Conservation (phyloP, 2,113 vertebrate species). For the Megaceryle maxima region DNA sequence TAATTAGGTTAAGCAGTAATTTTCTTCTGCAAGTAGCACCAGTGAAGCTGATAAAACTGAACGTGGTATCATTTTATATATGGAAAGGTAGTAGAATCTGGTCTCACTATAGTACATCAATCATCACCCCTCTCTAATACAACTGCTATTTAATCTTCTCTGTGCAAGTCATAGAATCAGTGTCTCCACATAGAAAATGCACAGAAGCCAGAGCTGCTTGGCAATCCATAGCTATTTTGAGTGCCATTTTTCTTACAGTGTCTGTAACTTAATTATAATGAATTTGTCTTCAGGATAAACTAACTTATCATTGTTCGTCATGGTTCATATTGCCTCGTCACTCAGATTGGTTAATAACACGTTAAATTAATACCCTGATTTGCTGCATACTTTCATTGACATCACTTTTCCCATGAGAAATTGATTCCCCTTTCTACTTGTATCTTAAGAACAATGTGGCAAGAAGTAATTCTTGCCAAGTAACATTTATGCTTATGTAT, state of each 20-base stretch:
- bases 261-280: not conserved
- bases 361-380: constrained; percentile 25
- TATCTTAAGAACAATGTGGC: not conserved
- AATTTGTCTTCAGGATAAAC: not conserved
- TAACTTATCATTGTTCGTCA: not conserved
- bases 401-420: constrained; percentile 61
- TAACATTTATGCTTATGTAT: constrained; percentile 6
- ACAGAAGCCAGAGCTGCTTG: not conserved
- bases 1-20: not conserved
- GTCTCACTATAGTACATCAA: not conserved
- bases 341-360: not conserved
- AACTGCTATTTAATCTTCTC: not conserved
- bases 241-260: not conserved
- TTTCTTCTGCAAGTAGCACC: not conserved
- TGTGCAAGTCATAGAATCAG: not conserved
- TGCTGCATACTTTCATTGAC: not conserved
- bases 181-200: not conserved
- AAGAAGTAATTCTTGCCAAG: constrained; percentile 17
- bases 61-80: not conserved
- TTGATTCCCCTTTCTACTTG: not conserved
- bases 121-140: not conserved
- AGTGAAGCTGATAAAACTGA: not conserved
- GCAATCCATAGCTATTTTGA: not conserved
- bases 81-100: not conserved
- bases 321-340: not conserved